Evolutionary conservation across 1,140 invertebrate species (phyloP).

Genomic region (Paracyclopina nana): DNA sequence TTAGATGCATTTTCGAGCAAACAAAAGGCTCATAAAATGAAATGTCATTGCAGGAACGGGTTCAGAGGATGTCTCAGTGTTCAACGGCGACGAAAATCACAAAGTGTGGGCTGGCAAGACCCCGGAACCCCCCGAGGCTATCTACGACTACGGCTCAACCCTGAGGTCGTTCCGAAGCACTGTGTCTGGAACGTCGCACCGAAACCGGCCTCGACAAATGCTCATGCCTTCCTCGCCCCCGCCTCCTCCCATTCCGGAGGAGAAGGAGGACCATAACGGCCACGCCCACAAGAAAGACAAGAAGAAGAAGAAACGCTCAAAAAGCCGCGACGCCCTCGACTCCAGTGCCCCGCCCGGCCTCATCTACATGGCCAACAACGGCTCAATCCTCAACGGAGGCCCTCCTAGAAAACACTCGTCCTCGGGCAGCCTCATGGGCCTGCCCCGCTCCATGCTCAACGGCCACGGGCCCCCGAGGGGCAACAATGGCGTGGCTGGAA

Average conservation of each 20-base stretch:
- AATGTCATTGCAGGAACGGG: slow-evolving; percentile 6
- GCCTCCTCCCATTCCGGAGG: slow-evolving; percentile 46
- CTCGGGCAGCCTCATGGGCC: neutral
- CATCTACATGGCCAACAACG: too few species aligned
- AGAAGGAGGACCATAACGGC: slow-evolving; percentile 28
- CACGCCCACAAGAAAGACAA: slow-evolving; percentile 29
- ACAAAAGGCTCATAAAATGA: neutral
- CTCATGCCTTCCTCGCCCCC: slow-evolving; percentile 50
- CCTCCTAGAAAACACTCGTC: neutral
- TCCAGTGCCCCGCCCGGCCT: neutral
- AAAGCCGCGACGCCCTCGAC: slow-evolving; percentile 9
- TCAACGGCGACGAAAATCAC: slow-evolving; percentile 76
- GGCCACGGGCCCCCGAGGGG: slow-evolving; percentile 3
- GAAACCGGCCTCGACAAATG: slow-evolving; percentile 47
- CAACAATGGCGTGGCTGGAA: slow-evolving; percentile 18
- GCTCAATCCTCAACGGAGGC: slow-evolving; percentile 12
- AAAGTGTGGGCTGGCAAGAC: slow-evolving; percentile 47
- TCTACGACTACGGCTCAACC: slow-evolving; percentile 45
- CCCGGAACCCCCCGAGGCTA: slow-evolving; percentile 18
- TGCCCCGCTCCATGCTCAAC: too few species aligned
- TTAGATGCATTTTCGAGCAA: slow-evolving; percentile 17
- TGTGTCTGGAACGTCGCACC: slow-evolving; percentile 20
- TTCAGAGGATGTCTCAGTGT: slow-evolving; percentile 44
- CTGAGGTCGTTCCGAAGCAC: slow-evolving; percentile 41
- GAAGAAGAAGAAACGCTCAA: slow-evolving; percentile 24